Evolutionary conservation across 2,797 vertebrate genomes (phyloP), one percentile per base, ranked within the genome.

Genomic region (Zalophus californianus): DNA sequence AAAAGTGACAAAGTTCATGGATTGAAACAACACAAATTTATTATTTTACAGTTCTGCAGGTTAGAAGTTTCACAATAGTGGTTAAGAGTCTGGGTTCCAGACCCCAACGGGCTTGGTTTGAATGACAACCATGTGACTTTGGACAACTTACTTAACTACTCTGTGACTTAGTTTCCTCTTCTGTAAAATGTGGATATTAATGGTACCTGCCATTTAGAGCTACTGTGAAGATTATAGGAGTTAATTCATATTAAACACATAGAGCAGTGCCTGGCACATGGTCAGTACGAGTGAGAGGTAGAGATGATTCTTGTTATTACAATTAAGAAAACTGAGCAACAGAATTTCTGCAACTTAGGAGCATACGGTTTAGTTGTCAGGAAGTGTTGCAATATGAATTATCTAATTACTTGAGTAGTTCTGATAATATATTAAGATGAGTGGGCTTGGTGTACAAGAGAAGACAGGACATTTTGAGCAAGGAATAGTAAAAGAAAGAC

Each of bases 331-430:
- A 79, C 41, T 48, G 56, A 73, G 23, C 80, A 91, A 52, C n/a
- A 79, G 32, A 18, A 66, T 73, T 78, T 44, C 35, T 89, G 27
- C 35, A 89, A 32, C 70, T 60, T 90, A 66, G 48, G 50, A 95
- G 16, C 21, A 62, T 75, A 70, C 13, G 29, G 38, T 54, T 64
- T 20, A 78, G 35, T 86, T 94, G 54, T 73, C 52, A 89, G 56
- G 20, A 38, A 21, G 7, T 72, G 41, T 77, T 35, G 5, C 7
- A 64, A 27, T 79, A 70, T 60, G 41, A 85, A 70, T 70, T 88
- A 27, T 84, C 35, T 87, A 82, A 73, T 54, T 88, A 85, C 78
- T 35, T 96, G 52, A 88, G 62, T 68, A 29, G 32, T 79, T 90
- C 35, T 7, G 13, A 44, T 90, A 54, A 60, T 82, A 25, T 89